A percentile compares a stretch with the other conserved stretches of the same genome.
Conservation (phyloP, 2,113 vertebrate genomes). For the Colinus virginianus region DNA sequence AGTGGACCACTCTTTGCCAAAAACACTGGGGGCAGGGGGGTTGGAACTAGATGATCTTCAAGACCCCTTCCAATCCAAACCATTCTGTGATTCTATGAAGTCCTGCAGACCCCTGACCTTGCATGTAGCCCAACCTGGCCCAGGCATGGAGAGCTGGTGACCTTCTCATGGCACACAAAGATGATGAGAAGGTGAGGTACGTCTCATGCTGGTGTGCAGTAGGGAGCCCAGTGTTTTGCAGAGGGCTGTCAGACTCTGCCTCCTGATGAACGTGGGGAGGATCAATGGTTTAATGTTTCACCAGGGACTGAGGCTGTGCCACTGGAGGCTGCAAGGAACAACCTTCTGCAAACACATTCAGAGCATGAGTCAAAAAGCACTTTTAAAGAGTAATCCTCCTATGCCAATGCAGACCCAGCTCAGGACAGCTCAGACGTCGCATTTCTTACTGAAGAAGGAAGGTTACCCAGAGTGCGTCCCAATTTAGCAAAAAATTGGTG, state of each 20-base stretch:
- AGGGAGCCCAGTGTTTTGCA: background rate
- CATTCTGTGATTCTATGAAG: no score
- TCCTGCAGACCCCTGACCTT: background rate
- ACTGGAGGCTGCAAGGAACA: background rate
- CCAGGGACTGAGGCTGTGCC: background rate
- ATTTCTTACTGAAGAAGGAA: background rate
- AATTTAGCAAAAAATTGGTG: background rate
- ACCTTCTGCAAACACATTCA: background rate
- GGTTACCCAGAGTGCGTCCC: background rate
- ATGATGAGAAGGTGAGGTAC: background rate
- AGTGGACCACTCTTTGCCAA: background rate
- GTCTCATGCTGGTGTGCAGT: background rate
- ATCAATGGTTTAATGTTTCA: background rate
- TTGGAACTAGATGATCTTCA: no score
- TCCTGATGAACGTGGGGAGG: background rate
- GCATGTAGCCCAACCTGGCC: background rate
- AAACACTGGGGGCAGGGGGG: background rate
- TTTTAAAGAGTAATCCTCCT: background rate
- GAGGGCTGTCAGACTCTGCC: background rate
- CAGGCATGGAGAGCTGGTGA: background rate
- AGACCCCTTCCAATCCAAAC: no score
- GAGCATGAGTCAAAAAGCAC: background rate
- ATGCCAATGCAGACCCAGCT: background rate
- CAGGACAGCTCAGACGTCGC: background rate
- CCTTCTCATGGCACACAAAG: background rate